Percentiles rank a stretch among this genome's conserved stretches.
Evolutionary conservation across 2,797 vertebrate species (phyloP).

Genomic region (Gila robusta): DNA sequence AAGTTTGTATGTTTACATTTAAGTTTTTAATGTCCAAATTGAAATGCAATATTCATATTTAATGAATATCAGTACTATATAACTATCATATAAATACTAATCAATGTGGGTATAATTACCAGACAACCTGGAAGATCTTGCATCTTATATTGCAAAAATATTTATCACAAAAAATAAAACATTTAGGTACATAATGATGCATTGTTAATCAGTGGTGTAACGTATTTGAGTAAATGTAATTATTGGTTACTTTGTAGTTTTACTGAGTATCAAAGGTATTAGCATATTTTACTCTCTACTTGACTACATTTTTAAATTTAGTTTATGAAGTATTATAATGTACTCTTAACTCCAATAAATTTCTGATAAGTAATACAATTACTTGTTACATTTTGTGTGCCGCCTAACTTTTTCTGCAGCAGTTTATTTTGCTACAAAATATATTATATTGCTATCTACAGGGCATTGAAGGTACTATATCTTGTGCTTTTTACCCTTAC

Average conservation of each 20-base stretch:
- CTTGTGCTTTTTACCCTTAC: too few species aligned
- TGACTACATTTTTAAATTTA: not conserved
- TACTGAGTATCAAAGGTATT: not conserved
- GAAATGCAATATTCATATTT: not conserved
- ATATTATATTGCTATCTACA: not conserved
- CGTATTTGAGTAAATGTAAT: not conserved
- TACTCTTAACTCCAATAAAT: not conserved
- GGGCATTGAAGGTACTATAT: not conserved
- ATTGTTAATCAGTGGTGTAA: not conserved
- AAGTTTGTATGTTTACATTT: constrained; percentile 27
- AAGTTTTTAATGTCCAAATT: not conserved
- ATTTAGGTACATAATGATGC: not conserved
- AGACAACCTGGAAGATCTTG: not conserved
- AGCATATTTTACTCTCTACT: not conserved
- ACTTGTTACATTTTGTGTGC: not conserved
- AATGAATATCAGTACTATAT: not conserved
- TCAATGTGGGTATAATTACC: not conserved
- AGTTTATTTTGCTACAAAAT: not conserved
- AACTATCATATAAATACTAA: too few species aligned
- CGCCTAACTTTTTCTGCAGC: not conserved
- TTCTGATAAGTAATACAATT: too few species aligned
- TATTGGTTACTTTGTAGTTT: not conserved
- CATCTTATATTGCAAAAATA: not conserved
- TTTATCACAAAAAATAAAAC: not conserved
- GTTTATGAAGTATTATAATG: not conserved